A percentile compares a stretch with the other conserved stretches of the same genome.
Conservation (phyloP, 2,888 invertebrate species). For the Phymatocera aterrima region DNA sequence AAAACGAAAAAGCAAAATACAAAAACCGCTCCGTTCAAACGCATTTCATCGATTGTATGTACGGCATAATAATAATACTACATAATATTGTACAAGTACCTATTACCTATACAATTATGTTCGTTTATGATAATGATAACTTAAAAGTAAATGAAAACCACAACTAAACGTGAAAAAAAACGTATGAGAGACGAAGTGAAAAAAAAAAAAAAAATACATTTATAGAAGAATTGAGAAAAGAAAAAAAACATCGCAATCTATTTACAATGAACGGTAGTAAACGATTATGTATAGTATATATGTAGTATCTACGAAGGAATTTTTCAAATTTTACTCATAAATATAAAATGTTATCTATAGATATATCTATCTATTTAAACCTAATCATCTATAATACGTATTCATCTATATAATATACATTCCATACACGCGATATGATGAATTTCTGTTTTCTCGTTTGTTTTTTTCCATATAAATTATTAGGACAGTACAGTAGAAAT, state of each 20-base stretch:
- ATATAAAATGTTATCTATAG: not conserved
- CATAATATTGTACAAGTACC: no score
- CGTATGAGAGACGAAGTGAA: not conserved
- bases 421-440: not conserved
- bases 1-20: no score
- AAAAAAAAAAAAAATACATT: conserved; percentile 9
- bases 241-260: not conserved
- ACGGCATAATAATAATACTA: no score
- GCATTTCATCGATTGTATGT: no score
- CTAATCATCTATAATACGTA: not conserved
- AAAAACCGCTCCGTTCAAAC: no score
- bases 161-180: not conserved
- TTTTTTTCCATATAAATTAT: conserved; percentile 33
- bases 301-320: not conserved
- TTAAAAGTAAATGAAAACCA: conserved; percentile 44
- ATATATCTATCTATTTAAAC: not conserved
- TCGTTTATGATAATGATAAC: no score
- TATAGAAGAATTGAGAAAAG: not conserved
- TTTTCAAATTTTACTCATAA: not conserved
- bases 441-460: no score
- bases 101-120: no score
- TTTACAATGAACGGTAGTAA: conserved; percentile 23
- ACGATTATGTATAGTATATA: not conserved
- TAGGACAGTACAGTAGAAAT: conserved; percentile 21
- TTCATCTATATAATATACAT: not conserved